Evolutionary conservation across 2,113 vertebrate genomes (phyloP).

Genomic region (Sebastes fasciatus): DNA sequence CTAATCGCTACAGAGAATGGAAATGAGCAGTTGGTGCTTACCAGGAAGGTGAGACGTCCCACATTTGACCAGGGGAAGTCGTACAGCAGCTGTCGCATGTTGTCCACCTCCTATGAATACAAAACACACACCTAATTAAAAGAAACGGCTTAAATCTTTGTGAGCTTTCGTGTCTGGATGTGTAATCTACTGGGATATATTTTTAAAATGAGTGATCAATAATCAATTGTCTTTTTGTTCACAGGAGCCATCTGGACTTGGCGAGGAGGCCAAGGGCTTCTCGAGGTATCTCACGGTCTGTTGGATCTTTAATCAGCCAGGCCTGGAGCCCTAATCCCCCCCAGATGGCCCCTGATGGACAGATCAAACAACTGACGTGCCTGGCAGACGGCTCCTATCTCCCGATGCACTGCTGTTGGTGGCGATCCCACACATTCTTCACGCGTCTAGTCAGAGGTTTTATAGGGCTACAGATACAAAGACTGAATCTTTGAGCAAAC

Average conservation of each 20-base stretch:
- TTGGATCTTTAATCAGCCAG: constrained; percentile 74
- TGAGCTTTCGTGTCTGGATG: constrained; percentile 1
- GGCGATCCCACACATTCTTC: constrained; percentile 80
- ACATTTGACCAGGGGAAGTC: constrained; percentile 92
- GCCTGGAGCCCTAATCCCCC: constrained; percentile 76
- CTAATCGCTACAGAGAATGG: background rate
- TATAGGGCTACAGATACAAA: constrained; percentile 37
- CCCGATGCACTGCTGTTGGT: constrained; percentile 65
- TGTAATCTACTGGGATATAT: constrained; percentile 22
- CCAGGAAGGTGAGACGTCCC: constrained; percentile 91
- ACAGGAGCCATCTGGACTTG: constrained; percentile 63
- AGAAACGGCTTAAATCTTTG: background rate
- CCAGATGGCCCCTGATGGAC: constrained; percentile 76
- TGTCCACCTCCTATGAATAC: constrained; percentile 86
- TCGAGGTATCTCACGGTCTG: constrained; percentile 74
- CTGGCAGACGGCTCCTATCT: constrained; percentile 73
- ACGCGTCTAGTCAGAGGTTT: constrained; percentile 61
- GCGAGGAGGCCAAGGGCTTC: constrained; percentile 55
- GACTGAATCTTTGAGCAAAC: constrained; percentile 56
- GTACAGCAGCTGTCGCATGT: constrained; percentile 86
- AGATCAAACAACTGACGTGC: constrained; percentile 78
- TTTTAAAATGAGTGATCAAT: constrained; percentile 43
- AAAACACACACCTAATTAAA: constrained; percentile 31
- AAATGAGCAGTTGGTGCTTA: constrained; percentile 69
- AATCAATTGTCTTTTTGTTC: constrained; percentile 48